Conservation (phyloP, 1,140 invertebrate species). For the Alviniconcha marisindica region DNA sequence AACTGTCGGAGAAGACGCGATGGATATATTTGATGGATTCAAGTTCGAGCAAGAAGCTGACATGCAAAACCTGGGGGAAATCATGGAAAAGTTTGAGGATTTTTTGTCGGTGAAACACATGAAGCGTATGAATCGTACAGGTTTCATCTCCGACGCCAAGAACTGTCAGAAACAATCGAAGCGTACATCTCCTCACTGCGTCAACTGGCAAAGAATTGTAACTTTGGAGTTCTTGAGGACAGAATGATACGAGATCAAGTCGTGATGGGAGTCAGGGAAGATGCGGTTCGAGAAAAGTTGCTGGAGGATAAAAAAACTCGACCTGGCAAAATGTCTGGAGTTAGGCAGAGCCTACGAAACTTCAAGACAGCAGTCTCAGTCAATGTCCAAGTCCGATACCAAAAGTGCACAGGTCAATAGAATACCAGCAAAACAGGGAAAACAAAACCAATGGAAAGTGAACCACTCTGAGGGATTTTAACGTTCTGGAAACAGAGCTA, state of each 20-base stretch:
- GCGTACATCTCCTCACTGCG: background rate
- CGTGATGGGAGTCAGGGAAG: background rate
- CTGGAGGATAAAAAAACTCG: constrained; percentile 2
- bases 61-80: background rate
- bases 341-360: background rate
- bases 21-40: background rate
- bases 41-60: background rate
- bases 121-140: background rate
- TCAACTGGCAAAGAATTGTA: background rate
- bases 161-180: background rate
- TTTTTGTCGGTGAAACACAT: background rate
- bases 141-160: background rate
- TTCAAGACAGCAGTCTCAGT: background rate
- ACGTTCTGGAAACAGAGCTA: background rate
- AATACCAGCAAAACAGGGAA: background rate
- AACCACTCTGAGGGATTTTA: background rate
- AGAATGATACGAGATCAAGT: background rate
- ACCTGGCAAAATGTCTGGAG: background rate
- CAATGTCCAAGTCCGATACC: no score
- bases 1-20: background rate
- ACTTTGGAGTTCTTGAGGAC: background rate
- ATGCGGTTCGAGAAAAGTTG: background rate
- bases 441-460: background rate
- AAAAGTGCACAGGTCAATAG: background rate
- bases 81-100: background rate